Evolutionary conservation across 2,888 invertebrate species (phyloP).

Genomic region (Agrotis clavis): DNA sequence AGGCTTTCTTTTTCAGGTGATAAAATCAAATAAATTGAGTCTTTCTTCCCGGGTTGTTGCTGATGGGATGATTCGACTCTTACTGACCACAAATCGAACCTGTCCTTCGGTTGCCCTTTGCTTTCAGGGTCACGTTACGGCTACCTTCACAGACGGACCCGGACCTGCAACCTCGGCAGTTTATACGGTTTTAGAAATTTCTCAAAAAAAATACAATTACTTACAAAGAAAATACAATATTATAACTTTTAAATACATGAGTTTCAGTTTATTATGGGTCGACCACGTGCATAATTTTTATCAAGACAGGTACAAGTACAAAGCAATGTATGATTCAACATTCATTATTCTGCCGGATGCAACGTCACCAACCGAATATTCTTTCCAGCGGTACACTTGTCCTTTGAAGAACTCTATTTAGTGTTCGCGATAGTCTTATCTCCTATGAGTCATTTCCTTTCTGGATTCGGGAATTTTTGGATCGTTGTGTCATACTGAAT

Average conservation of each 20-base stretch:
- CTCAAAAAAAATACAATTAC: no score
- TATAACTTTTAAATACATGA: no score
- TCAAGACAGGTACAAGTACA: not conserved
- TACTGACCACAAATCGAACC: no score
- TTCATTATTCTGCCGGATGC: slow-evolving; percentile 5
- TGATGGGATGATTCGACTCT: no score
- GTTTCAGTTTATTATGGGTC: not conserved
- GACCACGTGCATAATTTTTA: not conserved
- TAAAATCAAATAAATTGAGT: no score
- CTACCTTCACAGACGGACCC: no score
- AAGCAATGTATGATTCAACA: not conserved
- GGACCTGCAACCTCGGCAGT: no score
- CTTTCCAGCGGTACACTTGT: not conserved
- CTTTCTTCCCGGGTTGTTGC: no score
- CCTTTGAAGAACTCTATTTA: not conserved
- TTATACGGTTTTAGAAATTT: no score
- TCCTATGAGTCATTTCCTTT: slow-evolving; percentile 33
- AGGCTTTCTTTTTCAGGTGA: not conserved
- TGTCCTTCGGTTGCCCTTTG: no score
- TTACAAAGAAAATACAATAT: no score
- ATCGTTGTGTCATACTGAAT: slow-evolving; percentile 1
- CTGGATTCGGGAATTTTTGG: not conserved
- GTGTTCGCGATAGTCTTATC: slow-evolving; percentile 30
- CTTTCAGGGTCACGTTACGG: no score
- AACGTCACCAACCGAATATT: slow-evolving; percentile 22